A percentile compares a stretch with the other conserved stretches of the same genome.
Conservation (phyloP, 2,797 vertebrate genomes). For the Enteromius afrohamiltoni region DNA sequence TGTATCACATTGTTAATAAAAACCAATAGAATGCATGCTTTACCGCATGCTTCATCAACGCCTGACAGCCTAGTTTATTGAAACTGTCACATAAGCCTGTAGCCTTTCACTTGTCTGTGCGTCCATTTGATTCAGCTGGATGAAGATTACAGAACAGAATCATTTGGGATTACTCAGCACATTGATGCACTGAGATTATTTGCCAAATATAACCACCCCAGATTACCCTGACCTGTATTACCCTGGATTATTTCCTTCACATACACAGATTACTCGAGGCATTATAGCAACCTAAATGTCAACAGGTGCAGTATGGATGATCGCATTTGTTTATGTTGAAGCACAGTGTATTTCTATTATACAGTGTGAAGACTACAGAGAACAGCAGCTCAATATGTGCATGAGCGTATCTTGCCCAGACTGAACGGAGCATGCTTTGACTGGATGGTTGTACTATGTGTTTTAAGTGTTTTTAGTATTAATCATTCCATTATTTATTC, state of each 20-base stretch:
- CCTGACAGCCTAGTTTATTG: neutral
- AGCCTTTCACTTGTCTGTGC: neutral
- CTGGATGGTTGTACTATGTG: neutral
- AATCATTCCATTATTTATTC: neutral
- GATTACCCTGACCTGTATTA: slow-evolving; percentile 41
- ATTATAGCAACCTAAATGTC: slow-evolving; percentile 19
- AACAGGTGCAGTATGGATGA: neutral
- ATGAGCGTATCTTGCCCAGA: neutral
- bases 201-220: slow-evolving; percentile 32
- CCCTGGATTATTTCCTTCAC: slow-evolving; percentile 39
- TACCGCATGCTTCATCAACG: neutral
- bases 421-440: neutral
- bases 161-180: slow-evolving; percentile 37
- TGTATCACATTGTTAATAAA: neutral
- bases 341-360: neutral
- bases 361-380: neutral
- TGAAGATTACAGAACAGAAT: slow-evolving; percentile 27
- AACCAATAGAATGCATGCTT: neutral
- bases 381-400: neutral
- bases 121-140: neutral
- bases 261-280: slow-evolving; percentile 7
- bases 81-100: neutral
- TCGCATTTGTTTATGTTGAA: neutral
- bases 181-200: slow-evolving; percentile 33
- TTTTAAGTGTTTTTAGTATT: neutral